These are phyloP conservation scores for Salticus scenicus DNA, from an alignment of 2,888 invertebrate genomes.

Conservation along the genomic window DNA sequence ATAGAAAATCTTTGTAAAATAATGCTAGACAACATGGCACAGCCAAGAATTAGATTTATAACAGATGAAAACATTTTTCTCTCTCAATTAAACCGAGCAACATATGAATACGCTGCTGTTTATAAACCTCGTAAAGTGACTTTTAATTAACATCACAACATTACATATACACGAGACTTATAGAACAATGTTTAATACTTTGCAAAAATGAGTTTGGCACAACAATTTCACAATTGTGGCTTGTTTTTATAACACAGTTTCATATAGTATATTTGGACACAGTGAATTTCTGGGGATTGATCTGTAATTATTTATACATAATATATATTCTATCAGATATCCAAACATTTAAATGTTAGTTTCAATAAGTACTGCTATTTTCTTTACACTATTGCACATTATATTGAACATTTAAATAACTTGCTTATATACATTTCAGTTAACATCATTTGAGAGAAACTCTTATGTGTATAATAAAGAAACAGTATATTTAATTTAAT, in stretches of 20 bases:
- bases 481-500: too few relatives aligned
- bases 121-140: background rate
- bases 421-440: too few relatives aligned
- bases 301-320: background rate
- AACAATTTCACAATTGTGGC: background rate
- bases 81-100: conserved; percentile 1
- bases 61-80: background rate
- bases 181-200: conserved; percentile 22
- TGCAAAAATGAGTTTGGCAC: conserved; percentile 29
- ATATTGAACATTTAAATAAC: too few relatives aligned
- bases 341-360: background rate
- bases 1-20: background rate
- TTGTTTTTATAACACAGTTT: background rate
- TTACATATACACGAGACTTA: conserved; percentile 38
- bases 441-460: too few relatives aligned
- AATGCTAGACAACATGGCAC: conserved; percentile 3
- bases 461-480: too few relatives aligned
- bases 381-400: too few relatives aligned
- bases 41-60: background rate
- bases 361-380: too few relatives aligned
- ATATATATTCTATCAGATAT: background rate
- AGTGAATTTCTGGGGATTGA: conserved; percentile 20
- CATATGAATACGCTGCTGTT: background rate
- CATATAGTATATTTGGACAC: background rate
- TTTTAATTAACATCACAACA: conserved; percentile 21